Evolutionary conservation across 2,888 invertebrate genomes (phyloP).

Genomic region (Belgica antarctica): DNA sequence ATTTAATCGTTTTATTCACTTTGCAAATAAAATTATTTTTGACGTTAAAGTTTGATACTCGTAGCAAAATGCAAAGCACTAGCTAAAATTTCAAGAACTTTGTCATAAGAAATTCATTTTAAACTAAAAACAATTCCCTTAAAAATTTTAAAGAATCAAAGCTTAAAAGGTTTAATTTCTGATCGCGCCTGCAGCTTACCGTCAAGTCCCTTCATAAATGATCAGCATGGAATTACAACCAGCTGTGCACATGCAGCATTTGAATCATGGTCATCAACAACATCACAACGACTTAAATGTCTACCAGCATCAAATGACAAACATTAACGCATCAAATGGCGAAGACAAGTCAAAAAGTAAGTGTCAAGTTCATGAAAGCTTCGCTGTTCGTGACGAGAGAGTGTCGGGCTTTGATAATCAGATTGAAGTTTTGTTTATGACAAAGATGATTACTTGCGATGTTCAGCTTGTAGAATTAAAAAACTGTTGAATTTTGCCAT

Average conservation of each 20-base stretch:
- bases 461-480: too few relatives aligned
- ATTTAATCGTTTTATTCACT: too few relatives aligned
- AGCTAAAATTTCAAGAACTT: not conserved
- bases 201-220: constrained; percentile 46
- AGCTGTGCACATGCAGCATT: constrained; percentile 50
- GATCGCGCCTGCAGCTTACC: not conserved
- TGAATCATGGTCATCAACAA: constrained; percentile 48
- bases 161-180: not conserved
- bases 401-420: too few relatives aligned
- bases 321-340: constrained; percentile 25
- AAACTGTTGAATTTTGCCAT: not conserved
- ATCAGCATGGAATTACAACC: constrained; percentile 54
- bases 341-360: constrained; percentile 39
- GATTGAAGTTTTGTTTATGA: too few relatives aligned
- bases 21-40: too few relatives aligned
- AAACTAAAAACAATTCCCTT: not conserved
- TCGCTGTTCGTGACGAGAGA: not conserved
- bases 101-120: too few relatives aligned
- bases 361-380: constrained; percentile 29
- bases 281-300: constrained; percentile 45
- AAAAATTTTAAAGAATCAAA: not conserved
- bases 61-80: too few relatives aligned
- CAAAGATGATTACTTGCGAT: too few relatives aligned
- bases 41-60: too few relatives aligned
- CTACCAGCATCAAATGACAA: constrained; percentile 44